Conservation (phyloP, 1,140 invertebrate species). For the Limonius californicus region DNA sequence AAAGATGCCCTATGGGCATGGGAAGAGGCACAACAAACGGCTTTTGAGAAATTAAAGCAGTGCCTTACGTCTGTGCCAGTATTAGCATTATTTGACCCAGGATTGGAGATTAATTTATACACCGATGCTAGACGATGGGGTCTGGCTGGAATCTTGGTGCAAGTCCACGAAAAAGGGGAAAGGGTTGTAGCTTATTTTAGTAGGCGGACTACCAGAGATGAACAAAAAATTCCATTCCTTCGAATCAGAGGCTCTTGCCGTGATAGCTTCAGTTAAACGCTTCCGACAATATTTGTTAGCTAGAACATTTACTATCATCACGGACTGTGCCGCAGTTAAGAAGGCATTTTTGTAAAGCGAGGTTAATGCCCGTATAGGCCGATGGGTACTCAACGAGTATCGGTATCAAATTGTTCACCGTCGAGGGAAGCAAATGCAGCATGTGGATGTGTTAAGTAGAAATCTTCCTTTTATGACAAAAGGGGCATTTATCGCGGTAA, state of each 20-base stretch:
- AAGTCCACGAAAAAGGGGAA: conserved; percentile 24
- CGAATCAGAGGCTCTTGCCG: too few species aligned
- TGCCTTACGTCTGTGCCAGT: conserved; percentile 32
- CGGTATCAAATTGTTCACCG: conserved; percentile 22
- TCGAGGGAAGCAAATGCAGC: conserved; percentile 34
- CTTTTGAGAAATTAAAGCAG: conserved; percentile 31
- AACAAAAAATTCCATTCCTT: too few species aligned
- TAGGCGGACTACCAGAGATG: too few species aligned
- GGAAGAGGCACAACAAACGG: too few species aligned
- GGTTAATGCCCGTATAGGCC: conserved; percentile 13
- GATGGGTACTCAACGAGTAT: conserved; percentile 17
- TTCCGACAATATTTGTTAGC: too few species aligned
- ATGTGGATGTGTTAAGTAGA: conserved; percentile 47
- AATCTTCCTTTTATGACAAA: too few species aligned
- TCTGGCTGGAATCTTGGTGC: conserved; percentile 30
- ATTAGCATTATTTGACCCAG: conserved; percentile 36
- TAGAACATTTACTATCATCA: too few species aligned
- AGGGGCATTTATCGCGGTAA: too few species aligned
- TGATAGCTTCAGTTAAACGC: too few species aligned
- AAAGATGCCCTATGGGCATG: too few species aligned
- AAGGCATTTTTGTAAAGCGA: neutral
- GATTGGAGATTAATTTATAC: conserved; percentile 32
- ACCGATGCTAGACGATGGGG: conserved; percentile 35
- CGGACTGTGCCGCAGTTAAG: too few species aligned
- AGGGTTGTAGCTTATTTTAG: too few species aligned